Evolutionary conservation across 92 coral and sea anemone species (phyloP).

Genomic region (Zoanthus sansibaricus): DNA sequence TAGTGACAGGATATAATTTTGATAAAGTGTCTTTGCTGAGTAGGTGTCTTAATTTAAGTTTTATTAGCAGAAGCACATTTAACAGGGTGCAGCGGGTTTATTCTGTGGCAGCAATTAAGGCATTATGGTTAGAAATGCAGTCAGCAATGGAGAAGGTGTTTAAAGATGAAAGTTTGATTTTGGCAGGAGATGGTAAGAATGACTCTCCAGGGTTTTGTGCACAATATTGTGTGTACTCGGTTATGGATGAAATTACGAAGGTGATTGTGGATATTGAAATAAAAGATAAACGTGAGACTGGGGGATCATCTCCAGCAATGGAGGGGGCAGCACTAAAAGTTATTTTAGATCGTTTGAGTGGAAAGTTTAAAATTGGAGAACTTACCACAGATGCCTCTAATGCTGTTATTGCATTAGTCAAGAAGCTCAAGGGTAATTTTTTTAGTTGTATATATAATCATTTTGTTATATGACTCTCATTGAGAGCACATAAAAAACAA

Average conservation of each 20-base stretch:
- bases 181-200: too few species aligned
- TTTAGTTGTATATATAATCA: not conserved
- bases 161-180: too few species aligned
- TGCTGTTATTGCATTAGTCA: conserved; percentile 59
- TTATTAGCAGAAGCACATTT: not conserved
- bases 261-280: conserved; percentile 27
- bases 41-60: not conserved
- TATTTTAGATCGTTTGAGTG: conserved; percentile 44
- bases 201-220: too few species aligned
- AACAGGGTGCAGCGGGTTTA: not conserved
- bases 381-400: conserved; percentile 57
- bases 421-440: conserved; percentile 51
- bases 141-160: not conserved
- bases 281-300: conserved; percentile 55
- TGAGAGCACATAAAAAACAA: not conserved
- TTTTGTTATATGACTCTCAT: not conserved
- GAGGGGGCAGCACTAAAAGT: conserved; percentile 49
- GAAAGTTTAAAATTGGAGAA: conserved; percentile 43
- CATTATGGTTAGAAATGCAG: not conserved
- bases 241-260: too few species aligned
- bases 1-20: conserved; percentile 40
- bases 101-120: not conserved
- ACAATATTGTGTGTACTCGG: too few species aligned
- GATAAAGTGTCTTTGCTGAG: conserved; percentile 20
- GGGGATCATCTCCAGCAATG: conserved; percentile 55